Evolutionary conservation across 2,888 invertebrate genomes (phyloP), one percentile per base, ranked within the genome.

Genomic region (Cosmia pyralina): DNA sequence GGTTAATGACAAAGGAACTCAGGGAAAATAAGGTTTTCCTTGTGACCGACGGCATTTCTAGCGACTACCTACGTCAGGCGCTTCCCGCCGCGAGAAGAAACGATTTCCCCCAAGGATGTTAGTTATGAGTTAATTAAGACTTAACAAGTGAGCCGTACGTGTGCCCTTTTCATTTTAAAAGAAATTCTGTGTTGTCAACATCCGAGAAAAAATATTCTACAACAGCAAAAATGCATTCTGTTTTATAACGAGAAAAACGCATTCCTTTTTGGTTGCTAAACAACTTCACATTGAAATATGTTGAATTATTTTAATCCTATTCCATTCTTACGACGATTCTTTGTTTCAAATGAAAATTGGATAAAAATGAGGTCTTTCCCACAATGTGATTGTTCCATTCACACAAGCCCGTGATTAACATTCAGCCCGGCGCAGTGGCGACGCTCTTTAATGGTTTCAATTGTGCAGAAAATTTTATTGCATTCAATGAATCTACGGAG

Each of bases 391-490:
- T 94, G 94, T 95, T 93, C 94, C 90, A 93, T 95, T 94, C 94
- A 95, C 93, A 93, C 93, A 90, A 93, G 92, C 88, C 83, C 87
- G 92, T 91, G 94, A 95, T 95, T 94, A 95, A 94, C 94, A 95
- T 94, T 95, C 94, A 92, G 87, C 89, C 83, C 86, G 77, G 92
- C 91, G 90, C 90, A 88, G 90, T 88, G 90, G 90, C 91, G 92
- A 92, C 92, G 93, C 90, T 92, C 92, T 93, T 93, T 93, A 95
- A 95, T 94, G 94, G 94, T 93, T 94, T 94, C 95, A 94, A 95
- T 95, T 95, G 95, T 94, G 94, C 92, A 93, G 95, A 95, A 95
- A 94, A 94, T 95, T 95, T 94, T 95, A 95, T 95, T 94, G 94
- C 94, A 94, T 93, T 94, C 93, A 94, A 93, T 93, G 93, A 93